A percentile compares a stretch with the other conserved stretches of the same genome.
Conservation (phyloP, 2,113 vertebrate genomes). For the Labeo catla region DNA sequence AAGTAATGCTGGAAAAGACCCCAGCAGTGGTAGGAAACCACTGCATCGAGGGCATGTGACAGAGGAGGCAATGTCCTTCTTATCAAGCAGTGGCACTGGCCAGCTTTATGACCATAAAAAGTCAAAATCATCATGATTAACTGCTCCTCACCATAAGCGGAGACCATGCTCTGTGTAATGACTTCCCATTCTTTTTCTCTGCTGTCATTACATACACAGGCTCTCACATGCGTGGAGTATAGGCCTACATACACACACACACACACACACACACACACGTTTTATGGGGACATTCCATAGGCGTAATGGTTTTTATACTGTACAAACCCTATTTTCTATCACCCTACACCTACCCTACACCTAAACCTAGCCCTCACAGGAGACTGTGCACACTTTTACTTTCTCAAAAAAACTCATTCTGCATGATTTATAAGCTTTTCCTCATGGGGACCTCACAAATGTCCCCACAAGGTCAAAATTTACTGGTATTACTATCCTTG, state of each 20-base stretch:
- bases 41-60: not conserved
- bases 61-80: not conserved
- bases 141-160: not conserved
- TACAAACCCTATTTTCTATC: too few species aligned
- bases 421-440: too few species aligned
- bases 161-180: not conserved
- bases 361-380: too few species aligned
- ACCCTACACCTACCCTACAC: too few species aligned
- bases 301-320: too few species aligned
- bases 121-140: not conserved
- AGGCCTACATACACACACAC: not conserved
- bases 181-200: not conserved
- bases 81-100: not conserved
- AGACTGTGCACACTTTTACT: too few species aligned
- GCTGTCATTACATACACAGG: not conserved
- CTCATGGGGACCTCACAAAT: too few species aligned
- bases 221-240: not conserved
- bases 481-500: too few species aligned
- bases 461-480: too few species aligned
- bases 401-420: too few species aligned
- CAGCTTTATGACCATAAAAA: slow-evolving; percentile 1
- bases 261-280: not conserved
- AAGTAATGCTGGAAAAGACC: not conserved
- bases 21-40: not conserved
- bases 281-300: too few species aligned